Evolutionary conservation across 2,888 invertebrate species (phyloP).

Genomic region (Gymnocheta viridis): DNA sequence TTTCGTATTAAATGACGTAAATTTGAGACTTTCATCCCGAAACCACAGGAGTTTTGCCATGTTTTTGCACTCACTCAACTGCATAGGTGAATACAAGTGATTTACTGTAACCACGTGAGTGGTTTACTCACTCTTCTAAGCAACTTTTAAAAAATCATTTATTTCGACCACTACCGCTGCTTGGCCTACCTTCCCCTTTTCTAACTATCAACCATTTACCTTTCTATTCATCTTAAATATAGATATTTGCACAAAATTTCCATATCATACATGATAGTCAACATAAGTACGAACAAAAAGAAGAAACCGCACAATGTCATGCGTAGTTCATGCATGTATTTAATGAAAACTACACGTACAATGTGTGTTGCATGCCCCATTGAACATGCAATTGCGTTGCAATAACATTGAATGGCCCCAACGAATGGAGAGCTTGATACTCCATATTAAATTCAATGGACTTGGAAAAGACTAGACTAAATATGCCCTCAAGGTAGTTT

Average conservation of each 20-base stretch:
- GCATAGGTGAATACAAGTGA: no score
- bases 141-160: background rate
- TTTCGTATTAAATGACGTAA: no score
- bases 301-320: constrained; percentile 28
- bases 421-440: background rate
- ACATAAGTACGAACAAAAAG: constrained; percentile 25
- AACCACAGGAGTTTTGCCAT: no score
- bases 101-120: no score
- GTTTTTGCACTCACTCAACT: no score
- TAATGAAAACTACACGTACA: constrained; percentile 21
- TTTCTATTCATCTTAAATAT: constrained; percentile 55
- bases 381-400: constrained; percentile 44
- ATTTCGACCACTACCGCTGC: background rate
- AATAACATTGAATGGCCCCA: constrained; percentile 42
- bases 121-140: no score
- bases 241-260: constrained; percentile 67
- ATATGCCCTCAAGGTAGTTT: constrained; percentile 62
- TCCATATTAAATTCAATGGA: constrained; percentile 46
- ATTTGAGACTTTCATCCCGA: no score
- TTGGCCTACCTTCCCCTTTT: constrained; percentile 22
- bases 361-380: constrained; percentile 38
- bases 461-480: constrained; percentile 32
- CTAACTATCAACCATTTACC: constrained; percentile 4
- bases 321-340: constrained; percentile 53
- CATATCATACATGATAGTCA: constrained; percentile 46